Evolutionary conservation across 2,888 invertebrate genomes (phyloP).

Genomic region (Isoperla grammatica): DNA sequence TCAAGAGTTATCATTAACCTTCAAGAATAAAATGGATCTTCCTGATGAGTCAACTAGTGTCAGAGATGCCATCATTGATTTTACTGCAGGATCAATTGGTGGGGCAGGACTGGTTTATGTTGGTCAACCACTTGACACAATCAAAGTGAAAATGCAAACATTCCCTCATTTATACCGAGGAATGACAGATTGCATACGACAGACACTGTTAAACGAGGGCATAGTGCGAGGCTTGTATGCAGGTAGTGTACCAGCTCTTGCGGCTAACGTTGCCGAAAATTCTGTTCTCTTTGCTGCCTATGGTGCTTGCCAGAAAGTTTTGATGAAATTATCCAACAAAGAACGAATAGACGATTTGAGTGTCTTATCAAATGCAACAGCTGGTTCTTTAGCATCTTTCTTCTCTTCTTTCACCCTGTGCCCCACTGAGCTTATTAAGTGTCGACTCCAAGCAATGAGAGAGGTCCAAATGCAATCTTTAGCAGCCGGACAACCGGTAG

Average conservation of each 20-base stretch:
- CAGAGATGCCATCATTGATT: constrained; percentile 70
- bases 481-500: constrained; percentile 34
- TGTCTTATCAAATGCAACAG: constrained; percentile 71
- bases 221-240: constrained; percentile 78
- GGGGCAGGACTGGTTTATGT: constrained; percentile 91
- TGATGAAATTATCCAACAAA: constrained; percentile 48
- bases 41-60: constrained; percentile 34
- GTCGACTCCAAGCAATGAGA: constrained; percentile 88
- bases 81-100: constrained; percentile 76
- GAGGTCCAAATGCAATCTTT: constrained; percentile 52
- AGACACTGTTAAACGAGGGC: constrained; percentile 83
- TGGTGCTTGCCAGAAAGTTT: constrained; percentile 90
- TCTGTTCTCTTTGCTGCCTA: constrained; percentile 93
- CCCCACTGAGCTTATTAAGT: constrained; percentile 96
- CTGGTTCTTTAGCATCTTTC: constrained; percentile 93
- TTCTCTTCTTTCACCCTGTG: constrained; percentile 94
- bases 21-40: no score
- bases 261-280: constrained; percentile 96
- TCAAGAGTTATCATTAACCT: no score
- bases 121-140: constrained; percentile 96
- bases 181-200: constrained; percentile 77
- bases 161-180: constrained; percentile 82
- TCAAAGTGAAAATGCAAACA: constrained; percentile 99
- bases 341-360: constrained; percentile 54
- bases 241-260: constrained; percentile 92